Percentiles rank a stretch among this genome's conserved stretches.
These are phyloP conservation scores for Sigmodon hispidus DNA, from an alignment of 2,113 vertebrate genomes.

Conservation along the genomic window DNA sequence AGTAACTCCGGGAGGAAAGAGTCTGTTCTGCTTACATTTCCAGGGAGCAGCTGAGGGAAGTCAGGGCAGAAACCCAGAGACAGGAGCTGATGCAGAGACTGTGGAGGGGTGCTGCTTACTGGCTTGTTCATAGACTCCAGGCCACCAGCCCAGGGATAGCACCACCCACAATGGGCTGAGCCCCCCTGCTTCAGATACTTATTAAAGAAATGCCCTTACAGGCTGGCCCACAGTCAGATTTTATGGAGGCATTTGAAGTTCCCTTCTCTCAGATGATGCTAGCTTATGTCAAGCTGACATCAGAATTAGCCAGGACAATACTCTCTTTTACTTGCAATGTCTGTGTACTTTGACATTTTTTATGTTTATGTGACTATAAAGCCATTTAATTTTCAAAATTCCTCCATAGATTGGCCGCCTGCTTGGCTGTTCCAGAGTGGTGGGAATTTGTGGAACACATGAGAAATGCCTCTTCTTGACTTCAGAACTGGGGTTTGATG, in stretches of 20 bases:
- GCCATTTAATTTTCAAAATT: conserved; percentile 63
- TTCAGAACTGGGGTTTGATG: conserved; percentile 92
- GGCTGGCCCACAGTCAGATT: not conserved
- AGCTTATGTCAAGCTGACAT: not conserved
- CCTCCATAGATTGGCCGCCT: conserved; percentile 89
- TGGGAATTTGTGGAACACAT: conserved; percentile 95
- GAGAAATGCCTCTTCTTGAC: conserved; percentile 92
- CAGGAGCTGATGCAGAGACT: too few relatives aligned
- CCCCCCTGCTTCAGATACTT: not conserved
- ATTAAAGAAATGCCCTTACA: not conserved
- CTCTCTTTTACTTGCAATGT: not conserved
- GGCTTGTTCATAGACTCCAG: too few relatives aligned
- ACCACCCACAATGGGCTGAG: not conserved
- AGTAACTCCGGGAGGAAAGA: too few relatives aligned
- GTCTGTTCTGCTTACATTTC: too few relatives aligned
- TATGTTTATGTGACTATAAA: conserved; percentile 33
- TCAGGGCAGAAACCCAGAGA: too few relatives aligned
- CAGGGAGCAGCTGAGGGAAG: too few relatives aligned
- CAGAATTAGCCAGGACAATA: not conserved
- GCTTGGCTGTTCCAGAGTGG: conserved; percentile 93
- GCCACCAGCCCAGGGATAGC: not conserved
- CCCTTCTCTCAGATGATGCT: not conserved
- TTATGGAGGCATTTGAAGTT: not conserved
- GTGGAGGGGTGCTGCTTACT: too few relatives aligned
- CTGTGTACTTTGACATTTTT: conserved; percentile 14